Percentiles rank a stretch among this genome's conserved stretches.
These are phyloP conservation scores for Regulus satrapa DNA, from an alignment of 2,113 vertebrate species.

Conservation along the genomic window DNA sequence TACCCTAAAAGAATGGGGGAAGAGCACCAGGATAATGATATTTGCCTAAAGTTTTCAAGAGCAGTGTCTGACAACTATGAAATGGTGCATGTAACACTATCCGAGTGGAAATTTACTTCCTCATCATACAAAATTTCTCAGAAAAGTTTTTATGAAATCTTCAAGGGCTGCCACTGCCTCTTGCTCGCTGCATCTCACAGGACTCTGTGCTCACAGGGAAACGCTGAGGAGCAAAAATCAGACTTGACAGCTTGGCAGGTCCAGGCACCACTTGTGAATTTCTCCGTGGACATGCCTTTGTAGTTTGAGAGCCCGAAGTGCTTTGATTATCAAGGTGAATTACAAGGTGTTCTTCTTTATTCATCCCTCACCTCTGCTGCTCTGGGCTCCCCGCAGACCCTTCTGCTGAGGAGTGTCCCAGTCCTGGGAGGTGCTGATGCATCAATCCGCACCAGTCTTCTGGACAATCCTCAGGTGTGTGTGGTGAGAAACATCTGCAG, in stretches of 20 bases:
- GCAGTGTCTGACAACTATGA: neutral
- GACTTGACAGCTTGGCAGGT: neutral
- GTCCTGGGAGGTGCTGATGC: neutral
- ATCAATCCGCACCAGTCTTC: neutral
- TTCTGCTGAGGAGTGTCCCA: neutral
- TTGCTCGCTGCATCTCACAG: neutral
- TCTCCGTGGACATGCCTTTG: neutral
- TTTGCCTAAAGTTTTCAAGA: neutral
- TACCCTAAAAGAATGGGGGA: neutral
- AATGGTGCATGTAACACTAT: neutral
- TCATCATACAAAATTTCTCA: neutral
- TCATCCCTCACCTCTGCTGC: neutral
- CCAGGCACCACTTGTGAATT: neutral
- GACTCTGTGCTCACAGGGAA: neutral
- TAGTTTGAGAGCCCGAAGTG: neutral
- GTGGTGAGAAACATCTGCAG: neutral
- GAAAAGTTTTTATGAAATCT: neutral
- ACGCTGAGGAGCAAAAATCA: neutral
- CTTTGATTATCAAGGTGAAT: neutral
- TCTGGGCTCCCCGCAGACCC: neutral
- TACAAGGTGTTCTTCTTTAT: neutral
- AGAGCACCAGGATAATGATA: too few relatives aligned
- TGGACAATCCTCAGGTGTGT: neutral
- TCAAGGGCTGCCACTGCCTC: neutral
- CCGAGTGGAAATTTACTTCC: neutral